Percentiles rank a stretch among this genome's conserved stretches.
Evolutionary conservation across 2,113 vertebrate species (phyloP).

Genomic region (Scalopus aquaticus): DNA sequence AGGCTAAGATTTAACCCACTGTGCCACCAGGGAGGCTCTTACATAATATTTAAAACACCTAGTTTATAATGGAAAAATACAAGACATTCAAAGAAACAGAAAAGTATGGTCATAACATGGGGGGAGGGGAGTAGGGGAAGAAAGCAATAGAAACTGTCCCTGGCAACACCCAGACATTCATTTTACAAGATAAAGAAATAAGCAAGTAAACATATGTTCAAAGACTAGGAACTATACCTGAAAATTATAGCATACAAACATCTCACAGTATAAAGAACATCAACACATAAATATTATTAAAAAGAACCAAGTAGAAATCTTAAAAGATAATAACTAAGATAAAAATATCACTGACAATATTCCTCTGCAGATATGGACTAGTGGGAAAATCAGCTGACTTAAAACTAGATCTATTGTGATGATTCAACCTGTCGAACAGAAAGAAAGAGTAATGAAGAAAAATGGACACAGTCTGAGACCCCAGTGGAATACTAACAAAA

Average conservation of each 20-base stretch:
- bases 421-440: background rate
- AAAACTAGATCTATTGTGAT: background rate
- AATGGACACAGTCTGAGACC: background rate
- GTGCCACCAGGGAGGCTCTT: too few species aligned
- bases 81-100: background rate
- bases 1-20: too few species aligned
- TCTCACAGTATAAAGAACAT: background rate
- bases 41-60: background rate
- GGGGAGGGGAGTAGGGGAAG: background rate
- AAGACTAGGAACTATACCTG: background rate
- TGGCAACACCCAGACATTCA: background rate
- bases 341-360: background rate
- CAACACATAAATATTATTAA: background rate
- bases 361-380: background rate
- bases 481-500: background rate
- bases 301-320: background rate
- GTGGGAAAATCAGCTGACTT: too few species aligned
- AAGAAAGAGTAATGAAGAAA: background rate
- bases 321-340: background rate
- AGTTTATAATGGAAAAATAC: background rate
- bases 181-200: background rate
- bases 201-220: background rate
- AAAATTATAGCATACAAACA: background rate
- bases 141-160: background rate
- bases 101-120: background rate